Evolutionary conservation across 1,140 invertebrate species (phyloP).

Genomic region (Glomeris maerens): DNA sequence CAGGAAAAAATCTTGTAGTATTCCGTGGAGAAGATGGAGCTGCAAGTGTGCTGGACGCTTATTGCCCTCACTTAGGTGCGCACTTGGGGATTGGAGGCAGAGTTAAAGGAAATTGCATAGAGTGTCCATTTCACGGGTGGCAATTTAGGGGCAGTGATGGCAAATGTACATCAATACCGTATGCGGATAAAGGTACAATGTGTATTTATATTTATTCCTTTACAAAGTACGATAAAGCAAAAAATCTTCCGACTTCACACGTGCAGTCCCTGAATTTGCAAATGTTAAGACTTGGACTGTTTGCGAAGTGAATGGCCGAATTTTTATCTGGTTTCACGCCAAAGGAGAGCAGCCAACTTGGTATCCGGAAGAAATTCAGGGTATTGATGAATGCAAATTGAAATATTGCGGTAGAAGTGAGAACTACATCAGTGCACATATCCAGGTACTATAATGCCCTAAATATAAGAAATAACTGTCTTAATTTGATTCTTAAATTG

Average conservation of each 20-base stretch:
- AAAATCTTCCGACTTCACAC: too few relatives aligned
- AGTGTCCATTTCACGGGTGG: slow-evolving; percentile 84
- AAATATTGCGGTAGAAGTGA: slow-evolving; percentile 51
- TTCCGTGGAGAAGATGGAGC: slow-evolving; percentile 44
- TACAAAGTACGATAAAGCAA: too few relatives aligned
- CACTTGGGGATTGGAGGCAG: slow-evolving; percentile 61
- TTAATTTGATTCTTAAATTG: too few relatives aligned
- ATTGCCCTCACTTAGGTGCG: slow-evolving; percentile 78
- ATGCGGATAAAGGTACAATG: slow-evolving; percentile 42
- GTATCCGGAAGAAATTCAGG: slow-evolving; percentile 41
- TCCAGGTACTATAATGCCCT: too few relatives aligned
- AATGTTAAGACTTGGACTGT: slow-evolving; percentile 45
- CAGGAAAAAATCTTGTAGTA: slow-evolving; percentile 61
- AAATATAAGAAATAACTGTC: too few relatives aligned
- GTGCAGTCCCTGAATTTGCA: slow-evolving; percentile 33
- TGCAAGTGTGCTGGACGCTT: slow-evolving; percentile 60
- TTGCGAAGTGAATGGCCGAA: slow-evolving; percentile 51
- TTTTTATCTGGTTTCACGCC: slow-evolving; percentile 72
- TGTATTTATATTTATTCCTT: too few relatives aligned
- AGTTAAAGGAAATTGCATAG: slow-evolving; percentile 57
- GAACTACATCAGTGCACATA: slow-evolving; percentile 47
- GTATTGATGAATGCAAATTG: slow-evolving; percentile 43
- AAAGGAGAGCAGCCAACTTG: slow-evolving; percentile 53
- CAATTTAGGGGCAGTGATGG: slow-evolving; percentile 56
- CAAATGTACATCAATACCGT: slow-evolving; percentile 52